Evolutionary conservation across 2,113 vertebrate species (phyloP).

Genomic region (Suricata suricatta): DNA sequence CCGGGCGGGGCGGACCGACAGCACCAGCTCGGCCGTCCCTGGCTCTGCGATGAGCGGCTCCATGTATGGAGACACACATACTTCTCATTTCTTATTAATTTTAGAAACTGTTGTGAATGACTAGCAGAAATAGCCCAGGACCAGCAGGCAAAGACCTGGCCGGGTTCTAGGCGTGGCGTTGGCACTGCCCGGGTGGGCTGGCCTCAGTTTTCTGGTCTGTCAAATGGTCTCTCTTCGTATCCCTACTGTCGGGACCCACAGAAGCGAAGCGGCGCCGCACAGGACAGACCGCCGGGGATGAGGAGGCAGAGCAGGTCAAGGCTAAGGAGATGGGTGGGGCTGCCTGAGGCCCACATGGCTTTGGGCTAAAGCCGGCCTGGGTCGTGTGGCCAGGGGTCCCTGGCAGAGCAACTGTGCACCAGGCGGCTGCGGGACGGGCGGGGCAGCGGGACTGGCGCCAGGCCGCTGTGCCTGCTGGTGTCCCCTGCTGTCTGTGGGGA

Average conservation of each 20-base stretch:
- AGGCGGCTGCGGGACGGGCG: background rate
- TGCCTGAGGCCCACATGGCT: background rate
- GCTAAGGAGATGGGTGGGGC: background rate
- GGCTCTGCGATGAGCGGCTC: background rate
- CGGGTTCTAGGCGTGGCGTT: background rate
- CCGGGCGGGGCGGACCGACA: background rate
- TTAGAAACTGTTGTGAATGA: constrained; percentile 47
- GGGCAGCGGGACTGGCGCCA: background rate
- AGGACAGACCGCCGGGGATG: background rate
- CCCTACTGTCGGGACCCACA: background rate
- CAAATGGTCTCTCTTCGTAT: background rate
- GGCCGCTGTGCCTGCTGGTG: background rate
- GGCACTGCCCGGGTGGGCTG: background rate
- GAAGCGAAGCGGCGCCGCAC: background rate
- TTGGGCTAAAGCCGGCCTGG: background rate
- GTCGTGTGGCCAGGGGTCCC: background rate
- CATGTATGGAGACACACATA: constrained; percentile 56
- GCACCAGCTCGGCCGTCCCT: background rate
- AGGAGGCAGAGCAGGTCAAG: background rate
- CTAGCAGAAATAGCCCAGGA: background rate
- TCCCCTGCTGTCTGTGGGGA: background rate
- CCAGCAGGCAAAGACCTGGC: background rate
- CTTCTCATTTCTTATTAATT: constrained; percentile 40
- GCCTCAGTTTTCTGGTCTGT: constrained; percentile 8
- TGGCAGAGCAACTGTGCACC: background rate